Evolutionary conservation across 2,797 vertebrate species (phyloP).

Genomic region (Synaphobranchus kaupii): DNA sequence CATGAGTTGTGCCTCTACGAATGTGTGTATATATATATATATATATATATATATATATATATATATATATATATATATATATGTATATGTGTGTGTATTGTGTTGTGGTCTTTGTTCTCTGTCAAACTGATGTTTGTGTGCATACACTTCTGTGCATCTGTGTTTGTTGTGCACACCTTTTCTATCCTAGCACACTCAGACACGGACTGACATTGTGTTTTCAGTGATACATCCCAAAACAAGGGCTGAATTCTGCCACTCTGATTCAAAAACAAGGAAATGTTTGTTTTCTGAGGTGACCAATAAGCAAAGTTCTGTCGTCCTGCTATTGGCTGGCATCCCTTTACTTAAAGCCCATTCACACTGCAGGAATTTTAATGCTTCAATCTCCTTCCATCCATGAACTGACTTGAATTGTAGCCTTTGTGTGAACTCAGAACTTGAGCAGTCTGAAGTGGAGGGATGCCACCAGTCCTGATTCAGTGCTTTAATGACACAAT

Average conservation of each 20-base stretch:
- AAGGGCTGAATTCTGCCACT: conserved; percentile 7
- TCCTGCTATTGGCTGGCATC: conserved; percentile 1
- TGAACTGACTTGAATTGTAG: neutral
- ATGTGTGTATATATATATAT: neutral
- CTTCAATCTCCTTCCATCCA: neutral
- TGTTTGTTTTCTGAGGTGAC: conserved; percentile 18
- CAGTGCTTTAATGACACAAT: neutral
- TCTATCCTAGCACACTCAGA: neutral
- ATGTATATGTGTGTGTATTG: neutral
- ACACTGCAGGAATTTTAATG: neutral
- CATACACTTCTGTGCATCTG: neutral
- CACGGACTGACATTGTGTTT: neutral
- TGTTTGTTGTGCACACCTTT: neutral
- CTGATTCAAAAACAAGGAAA: conserved; percentile 14
- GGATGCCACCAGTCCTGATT: neutral
- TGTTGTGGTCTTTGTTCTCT: neutral
- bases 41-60: neutral
- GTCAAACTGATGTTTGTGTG: neutral
- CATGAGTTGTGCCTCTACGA: neutral
- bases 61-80: neutral
- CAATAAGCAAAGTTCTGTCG: neutral
- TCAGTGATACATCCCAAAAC: neutral
- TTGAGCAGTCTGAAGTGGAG: neutral
- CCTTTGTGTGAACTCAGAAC: neutral
- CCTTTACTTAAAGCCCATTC: neutral